Evolutionary conservation across 2,888 invertebrate species (phyloP).

Genomic region (Galeopsomyia nigrocyanea): DNA sequence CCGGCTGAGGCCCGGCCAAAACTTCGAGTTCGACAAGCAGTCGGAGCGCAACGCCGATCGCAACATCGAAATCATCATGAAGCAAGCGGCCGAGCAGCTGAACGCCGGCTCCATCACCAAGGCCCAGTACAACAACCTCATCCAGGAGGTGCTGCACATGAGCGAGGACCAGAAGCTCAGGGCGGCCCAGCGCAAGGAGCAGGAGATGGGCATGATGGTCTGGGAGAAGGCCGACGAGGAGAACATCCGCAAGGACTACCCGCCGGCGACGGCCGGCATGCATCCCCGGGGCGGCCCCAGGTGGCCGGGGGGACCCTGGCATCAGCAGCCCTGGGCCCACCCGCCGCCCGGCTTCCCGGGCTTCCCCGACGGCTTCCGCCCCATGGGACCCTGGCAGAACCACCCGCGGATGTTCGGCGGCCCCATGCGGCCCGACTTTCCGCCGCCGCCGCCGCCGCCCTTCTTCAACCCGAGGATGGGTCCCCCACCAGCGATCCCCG

Average conservation of each 20-base stretch:
- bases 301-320: slow-evolving; percentile 58
- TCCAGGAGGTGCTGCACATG: slow-evolving; percentile 83
- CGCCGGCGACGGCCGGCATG: slow-evolving; percentile 1
- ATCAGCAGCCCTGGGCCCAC: slow-evolving; percentile 61
- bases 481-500: slow-evolving; percentile 49
- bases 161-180: slow-evolving; percentile 83
- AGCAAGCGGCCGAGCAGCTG: slow-evolving; percentile 85
- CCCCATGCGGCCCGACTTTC: slow-evolving; percentile 63
- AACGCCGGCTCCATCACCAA: slow-evolving; percentile 81
- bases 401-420: slow-evolving; percentile 58
- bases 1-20: slow-evolving; percentile 11
- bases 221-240: slow-evolving; percentile 44
- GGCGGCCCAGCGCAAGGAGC: slow-evolving; percentile 69
- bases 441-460: slow-evolving; percentile 58
- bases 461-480: slow-evolving; percentile 49
- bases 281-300: slow-evolving; percentile 26
- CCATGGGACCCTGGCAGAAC: slow-evolving; percentile 65
- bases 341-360: slow-evolving; percentile 60
- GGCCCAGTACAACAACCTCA: slow-evolving; percentile 81
- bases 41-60: slow-evolving; percentile 71
- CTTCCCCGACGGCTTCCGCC: slow-evolving; percentile 58
- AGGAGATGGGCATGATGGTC: slow-evolving; percentile 57
- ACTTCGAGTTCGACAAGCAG: slow-evolving; percentile 70
- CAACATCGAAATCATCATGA: slow-evolving; percentile 83
- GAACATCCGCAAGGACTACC: slow-evolving; percentile 33